A percentile compares a stretch with the other conserved stretches of the same genome.
phyloP scores from a whole-genome alignment of 2,113 vertebrate genomes.

The Oophaga pumilio region DNA sequence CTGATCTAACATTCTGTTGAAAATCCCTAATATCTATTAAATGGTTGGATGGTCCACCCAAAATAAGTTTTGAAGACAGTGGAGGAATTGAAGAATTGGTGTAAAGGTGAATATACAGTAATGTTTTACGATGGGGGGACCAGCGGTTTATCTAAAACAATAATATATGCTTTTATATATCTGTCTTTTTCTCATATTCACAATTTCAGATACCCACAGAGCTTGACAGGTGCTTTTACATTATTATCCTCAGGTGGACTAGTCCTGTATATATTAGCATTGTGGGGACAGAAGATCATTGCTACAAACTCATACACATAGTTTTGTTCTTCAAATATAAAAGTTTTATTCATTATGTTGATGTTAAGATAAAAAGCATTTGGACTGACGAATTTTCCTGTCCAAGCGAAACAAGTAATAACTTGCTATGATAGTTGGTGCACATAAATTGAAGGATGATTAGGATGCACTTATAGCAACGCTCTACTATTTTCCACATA shows the following conservation, averaged over 20 bases:
- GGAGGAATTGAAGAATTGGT: too few relatives aligned
- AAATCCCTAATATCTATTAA: too few relatives aligned
- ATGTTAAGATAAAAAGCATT: slow-evolving; percentile 17
- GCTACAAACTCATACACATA: neutral
- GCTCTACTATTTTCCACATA: slow-evolving; percentile 52
- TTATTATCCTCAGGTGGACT: too few relatives aligned
- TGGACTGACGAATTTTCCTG: slow-evolving; percentile 26
- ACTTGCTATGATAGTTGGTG: slow-evolving; percentile 4
- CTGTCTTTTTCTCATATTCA: too few relatives aligned
- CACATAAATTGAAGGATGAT: slow-evolving; percentile 38
- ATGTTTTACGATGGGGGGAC: too few relatives aligned
- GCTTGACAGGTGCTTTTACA: too few relatives aligned
- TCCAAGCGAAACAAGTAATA: slow-evolving; percentile 2
- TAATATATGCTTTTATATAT: neutral
- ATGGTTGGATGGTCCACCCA: too few relatives aligned
- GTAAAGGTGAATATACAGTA: too few relatives aligned
- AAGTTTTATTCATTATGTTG: slow-evolving; percentile 8
- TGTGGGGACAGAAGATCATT: neutral
- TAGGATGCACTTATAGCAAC: slow-evolving; percentile 57
- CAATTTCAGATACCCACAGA: neutral
- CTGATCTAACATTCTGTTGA: too few relatives aligned
- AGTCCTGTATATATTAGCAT: neutral
- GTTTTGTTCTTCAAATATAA: neutral
- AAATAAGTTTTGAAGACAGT: too few relatives aligned
- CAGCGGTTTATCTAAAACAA: too few relatives aligned